A percentile compares a stretch with the other conserved stretches of the same genome.
Evolutionary conservation across 2,113 vertebrate species (phyloP).

Genomic region (Willisornis vidua): DNA sequence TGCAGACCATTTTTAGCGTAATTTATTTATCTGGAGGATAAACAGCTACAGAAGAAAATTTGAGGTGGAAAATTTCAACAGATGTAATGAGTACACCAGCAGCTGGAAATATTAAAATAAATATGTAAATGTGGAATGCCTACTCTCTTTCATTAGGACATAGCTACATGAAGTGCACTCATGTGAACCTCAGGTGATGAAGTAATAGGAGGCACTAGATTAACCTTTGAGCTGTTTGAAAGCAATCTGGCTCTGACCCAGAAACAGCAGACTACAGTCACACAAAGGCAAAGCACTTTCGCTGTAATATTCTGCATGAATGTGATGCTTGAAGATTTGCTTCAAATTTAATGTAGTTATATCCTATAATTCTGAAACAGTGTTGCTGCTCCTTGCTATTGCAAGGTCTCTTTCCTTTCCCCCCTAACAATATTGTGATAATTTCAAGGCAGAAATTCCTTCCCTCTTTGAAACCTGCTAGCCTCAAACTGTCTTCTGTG

Average conservation of each 20-base stretch:
- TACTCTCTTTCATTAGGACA: neutral
- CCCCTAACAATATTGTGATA: neutral
- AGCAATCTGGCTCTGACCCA: neutral
- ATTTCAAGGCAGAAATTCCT: neutral
- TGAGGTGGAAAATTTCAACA: neutral
- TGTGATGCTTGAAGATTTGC: neutral
- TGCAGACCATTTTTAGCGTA: neutral
- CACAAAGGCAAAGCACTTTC: neutral
- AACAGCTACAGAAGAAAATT: neutral
- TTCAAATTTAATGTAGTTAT: neutral
- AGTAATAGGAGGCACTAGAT: neutral
- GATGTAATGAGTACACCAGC: neutral
- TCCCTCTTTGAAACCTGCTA: neutral
- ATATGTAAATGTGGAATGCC: neutral
- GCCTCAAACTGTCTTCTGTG: neutral
- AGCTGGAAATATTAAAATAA: neutral
- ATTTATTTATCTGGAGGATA: neutral
- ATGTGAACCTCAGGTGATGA: neutral
- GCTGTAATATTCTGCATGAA: neutral
- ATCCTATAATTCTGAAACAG: neutral
- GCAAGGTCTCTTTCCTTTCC: neutral
- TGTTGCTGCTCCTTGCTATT: neutral
- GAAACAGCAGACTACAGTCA: neutral
- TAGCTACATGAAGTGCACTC: neutral
- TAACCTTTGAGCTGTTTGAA: neutral